These are phyloP conservation scores for Amphiduros pacificus DNA, from an alignment of 2,888 invertebrate species.

Conservation along the genomic window DNA sequence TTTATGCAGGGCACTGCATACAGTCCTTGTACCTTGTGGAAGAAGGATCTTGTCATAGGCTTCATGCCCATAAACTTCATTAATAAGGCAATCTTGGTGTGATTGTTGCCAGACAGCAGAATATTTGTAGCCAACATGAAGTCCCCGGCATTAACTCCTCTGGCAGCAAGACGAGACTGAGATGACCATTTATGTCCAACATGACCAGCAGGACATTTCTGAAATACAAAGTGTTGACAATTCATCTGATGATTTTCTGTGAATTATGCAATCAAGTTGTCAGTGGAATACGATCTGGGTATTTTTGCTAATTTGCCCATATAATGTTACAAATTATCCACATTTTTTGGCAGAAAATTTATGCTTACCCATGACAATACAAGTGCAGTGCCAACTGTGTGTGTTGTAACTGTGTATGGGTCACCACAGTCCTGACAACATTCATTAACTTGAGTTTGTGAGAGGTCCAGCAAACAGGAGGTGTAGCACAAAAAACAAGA, in stretches of 20 bases:
- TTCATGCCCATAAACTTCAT: slow-evolving; percentile 1
- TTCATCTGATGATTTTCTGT: not conserved
- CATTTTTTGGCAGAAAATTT: too few relatives aligned
- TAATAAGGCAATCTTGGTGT: not conserved
- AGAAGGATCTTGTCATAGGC: not conserved
- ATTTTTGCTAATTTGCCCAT: too few relatives aligned
- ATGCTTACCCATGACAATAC: too few relatives aligned
- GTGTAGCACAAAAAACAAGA: too few relatives aligned
- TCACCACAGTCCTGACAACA: too few relatives aligned
- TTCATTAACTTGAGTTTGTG: too few relatives aligned
- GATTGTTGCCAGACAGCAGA: not conserved
- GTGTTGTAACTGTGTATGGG: too few relatives aligned
- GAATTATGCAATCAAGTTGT: not conserved
- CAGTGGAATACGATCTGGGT: too few relatives aligned
- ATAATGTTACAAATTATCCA: too few relatives aligned
- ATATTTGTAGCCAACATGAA: not conserved
- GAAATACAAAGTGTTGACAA: not conserved
- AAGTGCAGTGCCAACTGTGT: too few relatives aligned
- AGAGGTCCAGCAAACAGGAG: too few relatives aligned
- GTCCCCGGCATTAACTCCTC: not conserved
- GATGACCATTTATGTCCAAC: not conserved
- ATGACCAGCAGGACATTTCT: not conserved
- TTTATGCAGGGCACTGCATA: not conserved
- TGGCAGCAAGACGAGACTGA: not conserved
- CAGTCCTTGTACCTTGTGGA: not conserved